Evolutionary conservation across 2,888 invertebrate species (phyloP), one percentile per base, ranked within the genome.

Genomic region (Drosophila nigricruria): DNA sequence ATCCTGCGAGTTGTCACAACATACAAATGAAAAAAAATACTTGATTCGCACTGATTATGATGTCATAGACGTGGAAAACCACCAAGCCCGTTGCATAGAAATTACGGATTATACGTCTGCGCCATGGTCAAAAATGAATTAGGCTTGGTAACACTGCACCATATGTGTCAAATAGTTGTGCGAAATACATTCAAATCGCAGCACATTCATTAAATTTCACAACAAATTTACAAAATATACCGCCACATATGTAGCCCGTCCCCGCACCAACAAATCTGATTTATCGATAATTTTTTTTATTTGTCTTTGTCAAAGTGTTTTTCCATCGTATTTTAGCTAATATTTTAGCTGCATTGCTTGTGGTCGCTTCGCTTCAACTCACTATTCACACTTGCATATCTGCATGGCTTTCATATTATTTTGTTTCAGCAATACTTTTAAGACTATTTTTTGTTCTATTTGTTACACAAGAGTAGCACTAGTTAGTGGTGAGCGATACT

Each of bases 31-130:
- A n/a, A 49, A 56, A 78, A 70, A 70, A 47, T 66, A 73, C 62
- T 73, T 25, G 43, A 70, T 65, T 73, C 81, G 67, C 83, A 80
- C 62, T 68, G 79, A 56, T 81, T 82, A 87, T 82, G 82, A 82
- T 82, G 82, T 82, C 82, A 82, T 82, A 79, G 77, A 81, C 73
- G 73, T 76, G 79, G 79, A 77, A 70, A 79, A 70, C 65, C 76
- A 69, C 58, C 57, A 56, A 56, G 62, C 47, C 25, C 57, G 36
- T 62, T 60, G 58, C 62, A 78, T 45, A 53, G 42, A 78, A 70
- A 77, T 66, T 70, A 54, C 58, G 38, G 54, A 61, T 53, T 38
- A 50, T 27, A 62, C n/a, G 56, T 38, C 56, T 57, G 32, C 43
- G 38, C 38, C 27, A 50, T 49, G 58, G 30, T 38, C 61, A 69